Percentiles rank a stretch among this genome's conserved stretches.
Conservation (phyloP, 2,113 vertebrate genomes). For the Aythya baeri region DNA sequence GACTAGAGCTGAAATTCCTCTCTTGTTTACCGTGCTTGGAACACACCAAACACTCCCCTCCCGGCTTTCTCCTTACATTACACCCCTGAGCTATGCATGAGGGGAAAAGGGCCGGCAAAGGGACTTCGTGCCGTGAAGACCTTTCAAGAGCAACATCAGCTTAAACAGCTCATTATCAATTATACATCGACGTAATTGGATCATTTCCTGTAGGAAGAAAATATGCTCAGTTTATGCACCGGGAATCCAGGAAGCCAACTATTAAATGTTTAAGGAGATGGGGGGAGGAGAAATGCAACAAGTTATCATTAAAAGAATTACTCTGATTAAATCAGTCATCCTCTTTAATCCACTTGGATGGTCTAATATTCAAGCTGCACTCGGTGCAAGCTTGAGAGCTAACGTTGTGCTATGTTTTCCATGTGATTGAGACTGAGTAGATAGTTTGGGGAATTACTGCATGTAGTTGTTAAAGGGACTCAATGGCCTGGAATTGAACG, state of each 20-base stretch:
- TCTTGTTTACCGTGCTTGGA: background rate
- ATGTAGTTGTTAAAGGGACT: constrained; percentile 63
- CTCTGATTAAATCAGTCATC: constrained; percentile 55
- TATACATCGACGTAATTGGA: constrained; percentile 61
- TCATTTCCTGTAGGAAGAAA: constrained; percentile 72
- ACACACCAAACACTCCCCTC: background rate
- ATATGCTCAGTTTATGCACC: constrained; percentile 45
- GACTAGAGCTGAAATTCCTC: background rate
- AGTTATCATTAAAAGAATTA: constrained; percentile 69
- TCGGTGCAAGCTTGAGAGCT: constrained; percentile 33
- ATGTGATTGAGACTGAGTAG: constrained; percentile 32
- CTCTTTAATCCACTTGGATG: constrained; percentile 43
- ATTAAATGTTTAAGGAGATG: constrained; percentile 41
- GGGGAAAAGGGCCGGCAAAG: background rate
- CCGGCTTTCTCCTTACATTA: background rate
- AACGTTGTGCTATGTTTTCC: constrained; percentile 7
- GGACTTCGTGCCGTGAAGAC: background rate
- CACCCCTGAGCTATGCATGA: background rate
- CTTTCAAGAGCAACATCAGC: constrained; percentile 51
- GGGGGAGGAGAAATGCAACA: constrained; percentile 26
- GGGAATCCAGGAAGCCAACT: constrained; percentile 59
- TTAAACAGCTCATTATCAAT: constrained; percentile 70
- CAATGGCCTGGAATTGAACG: constrained; percentile 74
- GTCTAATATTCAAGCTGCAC: background rate
- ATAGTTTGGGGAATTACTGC: constrained; percentile 52